Evolutionary conservation across 2,797 vertebrate species (phyloP).

Genomic region (Oryzias dopingdopingensis): DNA sequence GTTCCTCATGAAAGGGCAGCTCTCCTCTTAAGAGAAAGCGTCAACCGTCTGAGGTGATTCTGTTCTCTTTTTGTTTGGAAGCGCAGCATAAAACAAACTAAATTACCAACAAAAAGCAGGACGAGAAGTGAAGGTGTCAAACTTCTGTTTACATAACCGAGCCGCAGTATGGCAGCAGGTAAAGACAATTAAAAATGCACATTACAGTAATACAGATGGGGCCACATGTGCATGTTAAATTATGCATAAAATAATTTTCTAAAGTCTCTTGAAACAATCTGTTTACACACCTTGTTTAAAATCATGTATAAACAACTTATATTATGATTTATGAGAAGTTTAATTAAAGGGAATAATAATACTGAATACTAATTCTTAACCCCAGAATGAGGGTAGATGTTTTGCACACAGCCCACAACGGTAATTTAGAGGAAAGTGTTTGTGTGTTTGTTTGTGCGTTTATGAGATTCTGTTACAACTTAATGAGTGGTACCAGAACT

Average conservation of each 20-base stretch:
- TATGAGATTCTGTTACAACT: no score
- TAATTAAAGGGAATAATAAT: slow-evolving; percentile 20
- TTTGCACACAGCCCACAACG: neutral
- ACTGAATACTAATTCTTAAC: slow-evolving; percentile 3
- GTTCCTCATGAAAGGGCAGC: neutral
- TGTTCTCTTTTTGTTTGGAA: neutral
- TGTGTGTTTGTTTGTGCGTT: no score
- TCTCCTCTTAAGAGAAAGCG: no score
- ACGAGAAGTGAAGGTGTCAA: neutral
- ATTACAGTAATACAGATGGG: slow-evolving; percentile 7
- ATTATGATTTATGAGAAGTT: slow-evolving; percentile 18
- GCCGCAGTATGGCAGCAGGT: neutral
- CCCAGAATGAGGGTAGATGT: neutral
- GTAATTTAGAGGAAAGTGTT: no score
- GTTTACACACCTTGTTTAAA: slow-evolving; percentile 27
- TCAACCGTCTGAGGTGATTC: neutral
- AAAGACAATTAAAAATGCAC: slow-evolving; percentile 8
- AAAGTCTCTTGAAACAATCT: slow-evolving; percentile 8
- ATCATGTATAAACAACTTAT: slow-evolving; percentile 1
- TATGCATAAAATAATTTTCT: slow-evolving; percentile 20
- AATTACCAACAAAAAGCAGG: neutral
- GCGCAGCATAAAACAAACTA: neutral
- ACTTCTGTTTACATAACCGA: slow-evolving; percentile 9
- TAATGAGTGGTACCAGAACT: no score
- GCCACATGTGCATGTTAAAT: slow-evolving; percentile 16